phyloP scores from a whole-genome alignment of 2,797 vertebrate genomes.

The Pterois miles region DNA sequence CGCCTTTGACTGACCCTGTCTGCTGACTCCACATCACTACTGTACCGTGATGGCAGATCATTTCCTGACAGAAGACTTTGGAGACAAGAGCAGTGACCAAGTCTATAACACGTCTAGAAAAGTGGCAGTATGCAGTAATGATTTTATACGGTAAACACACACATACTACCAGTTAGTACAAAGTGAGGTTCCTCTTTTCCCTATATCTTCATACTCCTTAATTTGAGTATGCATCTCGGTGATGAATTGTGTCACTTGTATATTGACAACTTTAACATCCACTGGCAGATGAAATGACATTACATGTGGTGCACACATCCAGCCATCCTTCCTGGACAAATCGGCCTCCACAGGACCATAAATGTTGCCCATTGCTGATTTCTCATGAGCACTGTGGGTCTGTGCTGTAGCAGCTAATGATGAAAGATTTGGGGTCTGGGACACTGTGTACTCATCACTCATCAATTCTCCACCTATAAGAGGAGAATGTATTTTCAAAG shows the following conservation, averaged over 20 bases:
- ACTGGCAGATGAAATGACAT: background rate
- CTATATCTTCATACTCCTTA: background rate
- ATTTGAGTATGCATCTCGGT: background rate
- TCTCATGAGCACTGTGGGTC: background rate
- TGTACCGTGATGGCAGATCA: background rate
- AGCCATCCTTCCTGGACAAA: constrained; percentile 9
- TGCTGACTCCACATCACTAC: background rate
- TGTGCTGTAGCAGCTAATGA: background rate
- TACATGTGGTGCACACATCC: constrained; percentile 3
- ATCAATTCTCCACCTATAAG: background rate
- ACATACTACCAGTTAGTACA: background rate
- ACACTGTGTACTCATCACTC: background rate
- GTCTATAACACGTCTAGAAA: background rate
- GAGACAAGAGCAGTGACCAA: background rate
- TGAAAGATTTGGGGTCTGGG: constrained; percentile 1
- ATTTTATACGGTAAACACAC: background rate
- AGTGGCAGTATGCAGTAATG: background rate
- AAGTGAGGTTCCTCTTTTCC: background rate
- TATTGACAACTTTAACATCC: background rate
- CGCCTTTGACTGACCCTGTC: background rate
- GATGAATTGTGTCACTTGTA: background rate
- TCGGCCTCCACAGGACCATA: constrained; percentile 3
- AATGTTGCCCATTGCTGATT: constrained; percentile 17
- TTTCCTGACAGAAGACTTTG: constrained; percentile 4
- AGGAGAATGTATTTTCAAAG: background rate